A percentile compares a stretch with the other conserved stretches of the same genome.
Evolutionary conservation across 2,113 vertebrate genomes (phyloP).

Genomic region (Pelusios castaneus): DNA sequence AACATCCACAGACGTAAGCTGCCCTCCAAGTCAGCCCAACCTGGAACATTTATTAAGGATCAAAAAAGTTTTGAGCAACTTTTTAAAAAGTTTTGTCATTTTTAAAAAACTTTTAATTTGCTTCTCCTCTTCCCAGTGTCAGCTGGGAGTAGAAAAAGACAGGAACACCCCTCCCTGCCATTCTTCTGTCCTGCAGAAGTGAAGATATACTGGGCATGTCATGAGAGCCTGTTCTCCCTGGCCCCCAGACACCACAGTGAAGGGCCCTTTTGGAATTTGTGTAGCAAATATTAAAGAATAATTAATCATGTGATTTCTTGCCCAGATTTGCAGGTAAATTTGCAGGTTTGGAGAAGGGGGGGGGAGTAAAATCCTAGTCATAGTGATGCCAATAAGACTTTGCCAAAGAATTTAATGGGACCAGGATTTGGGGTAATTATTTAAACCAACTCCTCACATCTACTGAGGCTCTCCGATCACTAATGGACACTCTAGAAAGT

Average conservation of each 20-base stretch:
- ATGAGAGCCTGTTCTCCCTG: not conserved
- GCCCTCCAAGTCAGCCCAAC: not conserved
- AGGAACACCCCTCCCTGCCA: not conserved
- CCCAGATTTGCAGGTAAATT: not conserved
- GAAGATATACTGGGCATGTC: not conserved
- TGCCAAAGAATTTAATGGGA: not conserved
- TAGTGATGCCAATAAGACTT: not conserved
- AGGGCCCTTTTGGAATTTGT: not conserved
- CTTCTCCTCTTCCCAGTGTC: not conserved
- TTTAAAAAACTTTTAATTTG: not conserved
- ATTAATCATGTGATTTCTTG: not conserved
- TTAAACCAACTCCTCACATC: not conserved
- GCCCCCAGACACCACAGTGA: rapidly evolving
- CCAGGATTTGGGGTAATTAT: not conserved
- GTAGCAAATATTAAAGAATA: not conserved
- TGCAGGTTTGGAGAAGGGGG: not conserved
- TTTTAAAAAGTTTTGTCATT: not conserved
- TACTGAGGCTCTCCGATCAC: not conserved
- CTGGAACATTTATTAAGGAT: not conserved
- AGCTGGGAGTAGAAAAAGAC: not conserved
- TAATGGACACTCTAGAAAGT: not conserved
- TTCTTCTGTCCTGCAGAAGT: not conserved
- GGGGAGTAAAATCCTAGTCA: not conserved
- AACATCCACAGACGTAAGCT: not conserved
- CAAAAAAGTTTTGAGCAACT: not conserved